Percentiles rank a stretch among this genome's conserved stretches.
These are phyloP conservation scores for Anoncus sp. DNA, from an alignment of 2,888 invertebrate genomes.

Conservation along the genomic window DNA sequence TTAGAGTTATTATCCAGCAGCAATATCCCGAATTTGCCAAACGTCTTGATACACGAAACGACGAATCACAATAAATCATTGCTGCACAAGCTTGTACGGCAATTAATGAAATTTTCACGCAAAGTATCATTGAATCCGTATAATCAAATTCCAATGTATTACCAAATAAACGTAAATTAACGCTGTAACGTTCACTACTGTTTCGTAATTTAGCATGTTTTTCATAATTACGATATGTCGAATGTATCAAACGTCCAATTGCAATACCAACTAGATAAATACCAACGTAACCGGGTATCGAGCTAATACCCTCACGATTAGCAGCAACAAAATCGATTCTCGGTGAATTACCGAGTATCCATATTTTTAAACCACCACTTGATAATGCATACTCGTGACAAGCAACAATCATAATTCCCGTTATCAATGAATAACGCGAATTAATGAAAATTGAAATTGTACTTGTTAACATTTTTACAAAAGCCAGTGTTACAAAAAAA, in stretches of 20 bases:
- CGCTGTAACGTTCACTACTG: slow-evolving; percentile 58
- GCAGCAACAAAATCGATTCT: slow-evolving; percentile 89
- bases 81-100: slow-evolving; percentile 81
- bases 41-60: slow-evolving; percentile 89
- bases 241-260: slow-evolving; percentile 85
- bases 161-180: slow-evolving; percentile 68
- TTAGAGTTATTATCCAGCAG: slow-evolving; percentile 89
- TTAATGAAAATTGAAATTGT: slow-evolving; percentile 85
- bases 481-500: slow-evolving; percentile 97
- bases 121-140: slow-evolving; percentile 75
- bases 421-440: slow-evolving; percentile 84
- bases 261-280: slow-evolving; percentile 91
- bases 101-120: slow-evolving; percentile 76
- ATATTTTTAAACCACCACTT: slow-evolving; percentile 87
- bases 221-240: slow-evolving; percentile 69
- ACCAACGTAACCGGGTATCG: slow-evolving; percentile 93
- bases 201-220: slow-evolving; percentile 37
- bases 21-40: slow-evolving; percentile 94
- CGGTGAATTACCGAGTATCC: slow-evolving; percentile 87
- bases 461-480: slow-evolving; percentile 90
- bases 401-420: slow-evolving; percentile 85
- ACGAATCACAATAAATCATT: slow-evolving; percentile 83
- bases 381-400: slow-evolving; percentile 88
- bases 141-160: slow-evolving; percentile 68
- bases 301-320: slow-evolving; percentile 96